Base-by-base conservation (phyloP, 2,888 invertebrate species). In the Cyclophora punctaria region DNA sequence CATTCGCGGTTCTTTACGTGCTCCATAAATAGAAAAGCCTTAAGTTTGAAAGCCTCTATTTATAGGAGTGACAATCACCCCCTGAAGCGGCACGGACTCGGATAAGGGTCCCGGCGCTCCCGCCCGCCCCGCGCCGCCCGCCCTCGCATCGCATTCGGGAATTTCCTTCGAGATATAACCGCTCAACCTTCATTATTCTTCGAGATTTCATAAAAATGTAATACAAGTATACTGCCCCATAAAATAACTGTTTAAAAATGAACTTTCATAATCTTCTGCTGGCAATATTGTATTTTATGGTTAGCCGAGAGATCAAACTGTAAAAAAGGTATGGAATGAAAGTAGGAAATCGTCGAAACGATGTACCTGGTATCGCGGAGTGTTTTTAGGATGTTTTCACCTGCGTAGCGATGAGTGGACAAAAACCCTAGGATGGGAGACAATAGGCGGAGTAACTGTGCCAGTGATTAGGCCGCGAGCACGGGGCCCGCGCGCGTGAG, bases 301-400 rank as follows among this genome's bases (percentile, higher is more conserved):
- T 44, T 47, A 40, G 37, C 37, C 40, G 41, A 34, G 47, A 34
- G 50, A 44, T 5, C 20, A 20, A 45, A 41, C 40, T n/a, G 45
- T 48, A 37, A 48, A 45, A n/a, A 59, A 49, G 4, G 37, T 37
- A 5, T 50, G 49, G 44, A 52, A 59, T 58, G 61, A 62, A 56
- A 60, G 55, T 62, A 58, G 50, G 54, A 60, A 60, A 51, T 51
- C 34, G 48, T 53, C 44, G 49, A 52, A 56, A 54, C 52, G 45
- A 52, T 57, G 59, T 52, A 49, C 59, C 56, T 60, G 61, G 65
- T 63, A 61, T 57, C 47, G 58, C 48, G 56, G 48, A 47, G 53
- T 55, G 52, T 69, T 76, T 72, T 77, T 75, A 61, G 58, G 50
- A 53, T 68, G 73, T 77, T 83, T 83, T 81, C 81, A 75, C 53